phyloP scores from a whole-genome alignment of 2,888 invertebrate genomes.

The Ophion obscuratus region DNA sequence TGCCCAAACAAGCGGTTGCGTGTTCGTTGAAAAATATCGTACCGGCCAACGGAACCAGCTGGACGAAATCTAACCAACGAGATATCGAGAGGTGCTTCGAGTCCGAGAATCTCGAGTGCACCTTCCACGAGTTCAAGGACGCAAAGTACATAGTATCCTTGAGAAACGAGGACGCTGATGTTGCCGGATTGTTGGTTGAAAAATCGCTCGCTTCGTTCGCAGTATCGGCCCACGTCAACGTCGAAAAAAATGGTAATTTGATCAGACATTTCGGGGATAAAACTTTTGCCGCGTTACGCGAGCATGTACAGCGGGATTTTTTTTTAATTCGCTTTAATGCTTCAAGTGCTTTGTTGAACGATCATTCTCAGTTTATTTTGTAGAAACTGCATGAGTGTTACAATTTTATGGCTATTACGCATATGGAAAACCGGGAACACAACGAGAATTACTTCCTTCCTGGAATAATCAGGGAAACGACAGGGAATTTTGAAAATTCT shows the following conservation, averaged over 20 bases:
- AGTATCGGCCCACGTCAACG: conserved; percentile 51
- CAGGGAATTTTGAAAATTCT: too few relatives aligned
- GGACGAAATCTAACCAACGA: conserved; percentile 85
- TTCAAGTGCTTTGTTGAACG: too few relatives aligned
- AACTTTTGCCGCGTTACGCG: background rate
- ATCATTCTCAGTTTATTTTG: too few relatives aligned
- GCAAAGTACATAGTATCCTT: conserved; percentile 85
- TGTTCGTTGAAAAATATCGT: conserved; percentile 88
- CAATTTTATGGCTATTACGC: too few relatives aligned
- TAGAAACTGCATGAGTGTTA: too few relatives aligned
- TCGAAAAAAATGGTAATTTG: conserved; percentile 48
- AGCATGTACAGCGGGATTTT: background rate
- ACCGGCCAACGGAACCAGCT: conserved; percentile 85
- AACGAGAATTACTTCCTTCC: too few relatives aligned
- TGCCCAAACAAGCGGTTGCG: conserved; percentile 90
- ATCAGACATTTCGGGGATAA: background rate
- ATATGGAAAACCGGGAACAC: too few relatives aligned
- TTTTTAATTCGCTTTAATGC: background rate
- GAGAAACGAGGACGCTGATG: conserved; percentile 84
- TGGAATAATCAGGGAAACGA: too few relatives aligned
- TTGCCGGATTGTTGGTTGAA: conserved; percentile 85
- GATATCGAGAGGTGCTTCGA: conserved; percentile 87
- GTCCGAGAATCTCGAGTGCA: conserved; percentile 86
- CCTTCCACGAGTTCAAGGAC: conserved; percentile 85
- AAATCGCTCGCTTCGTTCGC: conserved; percentile 84